Conservation (phyloP, 2,888 invertebrate species). For the Nephrotoma appendiculata region DNA sequence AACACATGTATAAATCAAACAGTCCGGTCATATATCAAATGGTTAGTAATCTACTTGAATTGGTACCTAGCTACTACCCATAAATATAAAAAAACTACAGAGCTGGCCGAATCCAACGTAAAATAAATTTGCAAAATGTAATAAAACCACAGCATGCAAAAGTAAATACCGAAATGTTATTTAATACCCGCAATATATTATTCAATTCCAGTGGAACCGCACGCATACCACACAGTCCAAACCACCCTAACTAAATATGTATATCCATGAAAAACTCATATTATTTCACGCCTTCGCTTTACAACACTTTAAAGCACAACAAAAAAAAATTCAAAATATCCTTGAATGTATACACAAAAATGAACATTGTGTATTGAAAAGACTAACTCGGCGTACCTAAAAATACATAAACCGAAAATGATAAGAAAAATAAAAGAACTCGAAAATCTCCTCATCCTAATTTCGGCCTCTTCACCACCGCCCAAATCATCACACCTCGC, state of each 20-base stretch:
- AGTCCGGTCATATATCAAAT: background rate
- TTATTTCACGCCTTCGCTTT: background rate
- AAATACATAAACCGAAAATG: background rate
- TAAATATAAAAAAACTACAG: background rate
- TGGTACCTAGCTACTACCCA: background rate
- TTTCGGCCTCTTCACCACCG: background rate
- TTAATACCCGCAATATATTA: background rate
- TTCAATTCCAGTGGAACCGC: background rate
- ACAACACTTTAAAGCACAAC: background rate
- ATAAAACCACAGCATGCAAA: background rate
- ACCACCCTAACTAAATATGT: background rate
- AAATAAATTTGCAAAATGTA: background rate
- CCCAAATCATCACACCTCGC: background rate
- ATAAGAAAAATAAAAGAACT: background rate
- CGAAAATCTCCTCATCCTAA: background rate
- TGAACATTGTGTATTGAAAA: background rate
- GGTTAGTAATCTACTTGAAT: background rate
- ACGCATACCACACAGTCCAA: background rate
- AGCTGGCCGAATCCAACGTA: background rate
- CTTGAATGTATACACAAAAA: background rate
- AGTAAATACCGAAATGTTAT: background rate
- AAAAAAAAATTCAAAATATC: background rate
- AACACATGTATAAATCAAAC: background rate
- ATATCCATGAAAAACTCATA: background rate
- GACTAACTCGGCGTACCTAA: background rate